Evolutionary conservation across 2,888 invertebrate genomes (phyloP).

Genomic region (Nebria salina): DNA sequence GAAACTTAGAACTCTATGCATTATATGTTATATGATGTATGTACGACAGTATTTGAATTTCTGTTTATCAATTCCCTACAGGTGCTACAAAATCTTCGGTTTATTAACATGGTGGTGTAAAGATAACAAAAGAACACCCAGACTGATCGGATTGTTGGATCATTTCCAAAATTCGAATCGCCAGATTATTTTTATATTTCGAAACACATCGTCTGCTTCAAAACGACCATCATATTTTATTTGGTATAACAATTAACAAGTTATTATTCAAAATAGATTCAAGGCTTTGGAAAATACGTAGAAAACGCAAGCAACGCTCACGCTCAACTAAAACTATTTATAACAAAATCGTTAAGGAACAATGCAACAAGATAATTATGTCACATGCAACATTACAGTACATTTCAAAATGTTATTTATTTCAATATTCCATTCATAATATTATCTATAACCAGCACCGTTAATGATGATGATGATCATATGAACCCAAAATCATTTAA

Average conservation of each 20-base stretch:
- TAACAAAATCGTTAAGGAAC: neutral
- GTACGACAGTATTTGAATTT: neutral
- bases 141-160: neutral
- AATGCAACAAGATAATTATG: neutral
- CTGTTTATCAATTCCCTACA: neutral
- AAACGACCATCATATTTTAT: neutral
- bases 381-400: slow-evolving; percentile 1
- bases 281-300: neutral
- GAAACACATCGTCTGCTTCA: neutral
- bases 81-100: neutral
- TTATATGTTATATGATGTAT: slow-evolving; percentile 49
- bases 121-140: slow-evolving; percentile 33
- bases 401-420: neutral
- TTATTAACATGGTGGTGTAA: slow-evolving; percentile 31
- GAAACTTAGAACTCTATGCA: slow-evolving; percentile 64
- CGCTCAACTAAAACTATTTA: neutral
- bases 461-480: no score
- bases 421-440: neutral
- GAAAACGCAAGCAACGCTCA: neutral
- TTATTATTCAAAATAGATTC: neutral
- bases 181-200: slow-evolving; percentile 10
- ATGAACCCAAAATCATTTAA: no score
- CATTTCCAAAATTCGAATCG: neutral
- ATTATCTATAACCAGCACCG: neutral
- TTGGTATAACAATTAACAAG: neutral